Conservation (phyloP, 1,140 invertebrate genomes). For the Drosophila biarmipes region DNA sequence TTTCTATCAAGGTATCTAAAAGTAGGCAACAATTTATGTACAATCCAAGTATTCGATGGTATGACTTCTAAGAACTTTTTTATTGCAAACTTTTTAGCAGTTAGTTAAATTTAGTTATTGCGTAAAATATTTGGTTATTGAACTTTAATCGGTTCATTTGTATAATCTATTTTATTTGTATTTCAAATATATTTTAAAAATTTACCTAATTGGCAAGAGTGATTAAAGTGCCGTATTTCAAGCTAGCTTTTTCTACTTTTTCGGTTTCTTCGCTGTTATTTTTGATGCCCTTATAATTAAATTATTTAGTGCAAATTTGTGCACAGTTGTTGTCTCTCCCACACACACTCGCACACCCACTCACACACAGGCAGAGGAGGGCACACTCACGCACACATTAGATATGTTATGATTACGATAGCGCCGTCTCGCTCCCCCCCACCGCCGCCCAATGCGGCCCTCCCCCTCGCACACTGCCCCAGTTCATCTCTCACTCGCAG, state of each 20-base stretch:
- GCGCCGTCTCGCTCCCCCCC: neutral
- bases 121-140: too few relatives aligned
- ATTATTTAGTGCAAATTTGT: conserved; percentile 74
- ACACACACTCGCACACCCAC: conserved; percentile 24
- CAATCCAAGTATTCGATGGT: too few relatives aligned
- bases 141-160: too few relatives aligned
- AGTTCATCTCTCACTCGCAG: conserved; percentile 32
- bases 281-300: conserved; percentile 68
- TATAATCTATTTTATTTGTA: neutral
- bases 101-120: too few relatives aligned
- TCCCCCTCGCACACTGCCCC: neutral
- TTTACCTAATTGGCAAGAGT: neutral
- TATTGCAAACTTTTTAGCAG: too few relatives aligned
- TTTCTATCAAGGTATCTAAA: neutral
- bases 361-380: neutral
- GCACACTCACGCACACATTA: conserved; percentile 37
- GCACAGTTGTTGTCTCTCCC: conserved; percentile 60
- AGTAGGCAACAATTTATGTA: neutral
- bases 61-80: too few relatives aligned
- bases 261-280: conserved; percentile 38
- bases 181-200: too few relatives aligned
- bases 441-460: neutral
- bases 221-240: neutral
- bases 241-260: neutral
- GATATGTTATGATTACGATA: conserved; percentile 53